Conservation (phyloP, 2,797 vertebrate species). For the Lagodon rhomboides region DNA sequence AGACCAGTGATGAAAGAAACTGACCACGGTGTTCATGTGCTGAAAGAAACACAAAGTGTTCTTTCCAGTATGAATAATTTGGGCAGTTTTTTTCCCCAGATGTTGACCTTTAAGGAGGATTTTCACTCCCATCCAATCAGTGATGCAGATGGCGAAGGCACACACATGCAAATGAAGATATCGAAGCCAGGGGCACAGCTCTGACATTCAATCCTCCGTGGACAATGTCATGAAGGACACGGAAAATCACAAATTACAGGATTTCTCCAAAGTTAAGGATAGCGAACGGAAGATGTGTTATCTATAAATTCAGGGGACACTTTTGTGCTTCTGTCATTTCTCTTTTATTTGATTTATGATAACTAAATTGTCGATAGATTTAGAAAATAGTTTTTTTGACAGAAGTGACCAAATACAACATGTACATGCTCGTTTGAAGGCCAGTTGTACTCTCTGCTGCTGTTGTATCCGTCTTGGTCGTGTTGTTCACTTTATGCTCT, state of each 20-base stretch:
- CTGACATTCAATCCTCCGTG: slow-evolving; percentile 78
- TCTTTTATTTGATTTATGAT: background rate
- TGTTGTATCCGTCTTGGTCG: background rate
- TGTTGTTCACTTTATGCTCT: background rate
- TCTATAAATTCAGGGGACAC: background rate
- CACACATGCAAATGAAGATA: slow-evolving; percentile 75
- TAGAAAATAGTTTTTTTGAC: background rate
- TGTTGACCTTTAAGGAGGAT: slow-evolving; percentile 78
- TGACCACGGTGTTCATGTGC: background rate
- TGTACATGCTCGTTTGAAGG: background rate
- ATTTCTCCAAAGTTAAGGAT: slow-evolving; percentile 23
- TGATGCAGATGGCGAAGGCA: slow-evolving; percentile 45
- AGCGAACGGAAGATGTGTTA: background rate
- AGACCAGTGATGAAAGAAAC: background rate
- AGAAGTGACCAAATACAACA: background rate
- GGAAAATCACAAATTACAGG: slow-evolving; percentile 39
- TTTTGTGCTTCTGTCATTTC: background rate
- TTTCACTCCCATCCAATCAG: slow-evolving; percentile 61
- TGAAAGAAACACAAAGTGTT: background rate
- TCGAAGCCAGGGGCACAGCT: slow-evolving; percentile 56
- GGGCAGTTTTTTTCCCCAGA: slow-evolving; percentile 39
- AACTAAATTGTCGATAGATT: background rate
- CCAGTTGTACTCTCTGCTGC: background rate
- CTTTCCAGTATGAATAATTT: slow-evolving; percentile 19
- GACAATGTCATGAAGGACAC: slow-evolving; percentile 54